Conservation (phyloP, 2,797 vertebrate genomes). For the Paramormyrops hopkinsi region DNA sequence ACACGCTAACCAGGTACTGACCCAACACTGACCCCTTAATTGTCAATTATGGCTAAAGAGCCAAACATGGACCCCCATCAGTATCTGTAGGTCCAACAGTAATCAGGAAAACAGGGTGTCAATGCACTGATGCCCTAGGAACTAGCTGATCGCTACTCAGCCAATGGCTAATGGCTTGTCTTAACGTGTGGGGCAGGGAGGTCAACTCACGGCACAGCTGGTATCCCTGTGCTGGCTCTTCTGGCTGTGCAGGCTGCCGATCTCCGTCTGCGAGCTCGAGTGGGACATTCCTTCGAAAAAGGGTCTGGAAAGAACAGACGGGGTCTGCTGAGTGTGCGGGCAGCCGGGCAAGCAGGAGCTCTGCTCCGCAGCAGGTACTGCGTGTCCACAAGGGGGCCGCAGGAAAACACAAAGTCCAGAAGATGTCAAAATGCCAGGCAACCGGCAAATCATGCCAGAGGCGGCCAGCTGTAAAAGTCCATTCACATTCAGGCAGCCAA, state of each 20-base stretch:
- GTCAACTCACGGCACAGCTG: slow-evolving; percentile 30
- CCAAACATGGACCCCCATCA: not conserved
- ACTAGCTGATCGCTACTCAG: not conserved
- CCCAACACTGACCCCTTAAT: not conserved
- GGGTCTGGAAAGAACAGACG: slow-evolving; percentile 43
- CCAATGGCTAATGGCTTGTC: not conserved
- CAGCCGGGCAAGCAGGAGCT: not conserved
- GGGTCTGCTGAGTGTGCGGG: not conserved
- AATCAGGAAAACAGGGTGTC: not conserved
- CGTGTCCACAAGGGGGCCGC: not conserved
- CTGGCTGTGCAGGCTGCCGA: slow-evolving; percentile 45
- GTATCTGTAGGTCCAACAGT: not conserved
- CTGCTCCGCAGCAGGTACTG: not conserved
- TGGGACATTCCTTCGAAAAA: slow-evolving; percentile 61
- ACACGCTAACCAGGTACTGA: not conserved
- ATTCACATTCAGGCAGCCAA: not conserved
- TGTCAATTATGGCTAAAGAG: not conserved
- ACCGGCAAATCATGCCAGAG: not conserved
- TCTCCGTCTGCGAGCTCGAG: slow-evolving; percentile 56
- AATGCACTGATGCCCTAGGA: not conserved
- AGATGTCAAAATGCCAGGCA: not conserved
- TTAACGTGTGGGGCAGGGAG: not conserved
- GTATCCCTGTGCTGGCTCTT: slow-evolving; percentile 37
- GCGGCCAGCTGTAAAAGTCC: not conserved
- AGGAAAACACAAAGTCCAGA: not conserved